A percentile compares a stretch with the other conserved stretches of the same genome.
Conservation (phyloP, 2,888 invertebrate genomes). For the Eristalis pertinax region DNA sequence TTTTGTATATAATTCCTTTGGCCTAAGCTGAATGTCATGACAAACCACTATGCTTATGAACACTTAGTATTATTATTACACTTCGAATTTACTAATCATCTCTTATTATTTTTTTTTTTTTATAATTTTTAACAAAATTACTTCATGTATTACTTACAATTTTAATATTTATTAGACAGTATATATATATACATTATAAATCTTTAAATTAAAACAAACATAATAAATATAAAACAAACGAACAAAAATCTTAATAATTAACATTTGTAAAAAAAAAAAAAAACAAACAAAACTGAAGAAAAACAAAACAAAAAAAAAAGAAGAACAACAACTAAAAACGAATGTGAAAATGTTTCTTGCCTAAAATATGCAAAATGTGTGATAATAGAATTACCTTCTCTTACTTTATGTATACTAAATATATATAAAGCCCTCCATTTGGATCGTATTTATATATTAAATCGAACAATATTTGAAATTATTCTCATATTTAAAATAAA, state of each 20-base stretch:
- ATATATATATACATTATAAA: conserved; percentile 36
- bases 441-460: conserved; percentile 69
- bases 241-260: conserved; percentile 37
- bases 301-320: conserved; percentile 15
- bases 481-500: conserved; percentile 62
- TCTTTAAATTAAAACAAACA: conserved; percentile 4
- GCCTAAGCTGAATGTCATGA: conserved; percentile 72
- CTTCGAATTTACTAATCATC: conserved; percentile 70
- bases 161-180: conserved; percentile 68
- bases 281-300: background rate
- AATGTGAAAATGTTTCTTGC: conserved; percentile 78
- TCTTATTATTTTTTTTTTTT: no score
- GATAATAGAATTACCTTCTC: conserved; percentile 76
- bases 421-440: conserved; percentile 71
- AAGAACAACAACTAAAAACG: conserved; percentile 49
- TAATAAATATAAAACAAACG: conserved; percentile 3
- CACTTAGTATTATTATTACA: conserved; percentile 71
- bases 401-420: conserved; percentile 71
- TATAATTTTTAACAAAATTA: conserved; percentile 64
- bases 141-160: conserved; percentile 66
- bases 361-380: conserved; percentile 80
- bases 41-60: conserved; percentile 72
- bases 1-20: conserved; percentile 70
- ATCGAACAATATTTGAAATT: conserved; percentile 70
- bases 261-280: conserved; percentile 51